phyloP scores from a whole-genome alignment of 2,888 invertebrate species.

The Epistrophe grossulariae region DNA sequence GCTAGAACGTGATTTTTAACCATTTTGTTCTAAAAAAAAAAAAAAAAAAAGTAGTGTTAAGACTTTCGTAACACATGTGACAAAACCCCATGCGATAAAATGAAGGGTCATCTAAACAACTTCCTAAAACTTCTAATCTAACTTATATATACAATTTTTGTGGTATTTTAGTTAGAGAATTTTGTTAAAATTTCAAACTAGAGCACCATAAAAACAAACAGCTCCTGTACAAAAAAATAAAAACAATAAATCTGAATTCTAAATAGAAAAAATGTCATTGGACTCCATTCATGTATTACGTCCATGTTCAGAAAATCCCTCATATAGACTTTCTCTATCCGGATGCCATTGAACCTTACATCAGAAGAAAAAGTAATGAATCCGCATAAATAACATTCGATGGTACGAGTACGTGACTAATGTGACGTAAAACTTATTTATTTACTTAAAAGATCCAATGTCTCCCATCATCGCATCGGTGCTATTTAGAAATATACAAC shows the following conservation, averaged over 20 bases:
- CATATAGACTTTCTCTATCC: not conserved
- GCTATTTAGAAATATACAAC: not conserved
- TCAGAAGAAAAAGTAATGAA: constrained; percentile 27
- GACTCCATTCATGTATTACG: not conserved
- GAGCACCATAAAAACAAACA: not conserved
- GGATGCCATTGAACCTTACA: constrained; percentile 48
- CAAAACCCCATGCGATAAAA: not conserved
- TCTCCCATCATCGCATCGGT: not conserved
- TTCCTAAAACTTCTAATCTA: not conserved
- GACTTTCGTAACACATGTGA: not conserved
- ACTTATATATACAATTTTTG: constrained; percentile 3
- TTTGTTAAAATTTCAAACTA: not conserved
- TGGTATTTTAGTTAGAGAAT: not conserved
- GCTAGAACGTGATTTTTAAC: constrained; percentile 50
- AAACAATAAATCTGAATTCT: not conserved
- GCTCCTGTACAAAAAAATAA: not conserved
- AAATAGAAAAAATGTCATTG: not conserved
- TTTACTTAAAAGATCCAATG: constrained; percentile 28
- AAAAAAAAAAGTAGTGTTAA: not conserved
- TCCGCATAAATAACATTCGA: constrained; percentile 59
- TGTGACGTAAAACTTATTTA: constrained; percentile 63
- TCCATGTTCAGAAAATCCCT: not conserved
- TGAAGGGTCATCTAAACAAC: constrained; percentile 9
- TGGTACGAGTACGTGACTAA: constrained; percentile 62
- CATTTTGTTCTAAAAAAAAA: not conserved